Conservation (phyloP, 1,140 invertebrate genomes). For the Scaptomyza montana region DNA sequence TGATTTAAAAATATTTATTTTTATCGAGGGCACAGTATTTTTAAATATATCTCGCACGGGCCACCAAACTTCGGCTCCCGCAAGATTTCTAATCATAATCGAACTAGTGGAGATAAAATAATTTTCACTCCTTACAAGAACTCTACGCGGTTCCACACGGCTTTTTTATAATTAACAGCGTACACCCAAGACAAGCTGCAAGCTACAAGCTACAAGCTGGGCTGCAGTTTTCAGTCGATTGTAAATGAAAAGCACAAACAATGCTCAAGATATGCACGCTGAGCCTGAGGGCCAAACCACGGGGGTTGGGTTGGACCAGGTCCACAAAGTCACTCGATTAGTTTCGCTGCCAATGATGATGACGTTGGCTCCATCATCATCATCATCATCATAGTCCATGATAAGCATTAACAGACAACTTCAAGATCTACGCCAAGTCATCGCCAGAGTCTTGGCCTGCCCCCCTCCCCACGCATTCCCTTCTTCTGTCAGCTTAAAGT, state of each 20-base stretch:
- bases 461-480: slow-evolving; percentile 27
- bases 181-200: slow-evolving; percentile 52
- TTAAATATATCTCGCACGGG: background rate
- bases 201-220: slow-evolving; percentile 32
- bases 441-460: slow-evolving; percentile 50
- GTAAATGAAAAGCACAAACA: slow-evolving; percentile 74
- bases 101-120: slow-evolving; percentile 42
- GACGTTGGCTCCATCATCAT: slow-evolving; percentile 62
- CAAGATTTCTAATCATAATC: slow-evolving; percentile 54
- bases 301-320: slow-evolving; percentile 56
- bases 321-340: slow-evolving; percentile 68
- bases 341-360: slow-evolving; percentile 66
- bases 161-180: slow-evolving; percentile 72
- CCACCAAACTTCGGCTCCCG: slow-evolving; percentile 6
- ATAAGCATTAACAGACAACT: slow-evolving; percentile 74
- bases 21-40: background rate
- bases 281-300: slow-evolving; percentile 29
- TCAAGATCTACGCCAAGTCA: slow-evolving; percentile 67
- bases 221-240: slow-evolving; percentile 63
- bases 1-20: too few relatives aligned
- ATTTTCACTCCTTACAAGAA: slow-evolving; percentile 55
- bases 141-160: slow-evolving; percentile 41
- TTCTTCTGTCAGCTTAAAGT: slow-evolving; percentile 33
- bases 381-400: slow-evolving; percentile 62
- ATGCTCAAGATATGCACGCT: slow-evolving; percentile 44